A percentile compares a stretch with the other conserved stretches of the same genome.
Evolutionary conservation across 2,888 invertebrate species (phyloP).

Genomic region (Argyresthia goedartella): DNA sequence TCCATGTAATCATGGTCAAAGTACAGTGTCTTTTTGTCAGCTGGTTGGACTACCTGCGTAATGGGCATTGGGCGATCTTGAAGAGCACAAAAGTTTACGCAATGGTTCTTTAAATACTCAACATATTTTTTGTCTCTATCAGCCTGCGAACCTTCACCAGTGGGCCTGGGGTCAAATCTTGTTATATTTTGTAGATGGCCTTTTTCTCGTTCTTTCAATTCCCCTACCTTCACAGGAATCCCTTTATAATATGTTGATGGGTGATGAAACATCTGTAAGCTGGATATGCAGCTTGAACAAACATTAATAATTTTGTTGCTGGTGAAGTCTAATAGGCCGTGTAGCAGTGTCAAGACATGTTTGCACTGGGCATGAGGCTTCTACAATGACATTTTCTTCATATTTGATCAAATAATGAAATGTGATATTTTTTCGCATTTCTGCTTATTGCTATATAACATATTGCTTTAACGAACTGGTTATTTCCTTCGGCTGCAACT

Average conservation of each 20-base stretch:
- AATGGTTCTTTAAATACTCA: background rate
- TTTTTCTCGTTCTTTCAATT: too few relatives aligned
- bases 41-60: constrained; percentile 2
- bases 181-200: background rate
- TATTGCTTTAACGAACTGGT: background rate
- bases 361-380: constrained; percentile 1
- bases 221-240: background rate
- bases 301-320: background rate
- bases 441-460: too few relatives aligned
- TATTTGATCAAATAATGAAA: background rate
- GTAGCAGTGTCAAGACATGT: background rate
- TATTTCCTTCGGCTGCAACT: background rate
- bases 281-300: background rate
- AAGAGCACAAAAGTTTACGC: background rate
- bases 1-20: background rate
- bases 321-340: background rate
- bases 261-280: background rate
- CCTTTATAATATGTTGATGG: background rate
- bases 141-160: too few relatives aligned
- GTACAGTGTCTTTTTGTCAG: constrained; percentile 1
- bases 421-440: constrained; percentile 2
- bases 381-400: background rate
- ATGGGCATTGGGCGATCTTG: background rate
- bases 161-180: background rate
- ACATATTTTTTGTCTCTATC: background rate